Evolutionary conservation across 2,113 vertebrate genomes (phyloP).

Genomic region (Calidris pugnax): DNA sequence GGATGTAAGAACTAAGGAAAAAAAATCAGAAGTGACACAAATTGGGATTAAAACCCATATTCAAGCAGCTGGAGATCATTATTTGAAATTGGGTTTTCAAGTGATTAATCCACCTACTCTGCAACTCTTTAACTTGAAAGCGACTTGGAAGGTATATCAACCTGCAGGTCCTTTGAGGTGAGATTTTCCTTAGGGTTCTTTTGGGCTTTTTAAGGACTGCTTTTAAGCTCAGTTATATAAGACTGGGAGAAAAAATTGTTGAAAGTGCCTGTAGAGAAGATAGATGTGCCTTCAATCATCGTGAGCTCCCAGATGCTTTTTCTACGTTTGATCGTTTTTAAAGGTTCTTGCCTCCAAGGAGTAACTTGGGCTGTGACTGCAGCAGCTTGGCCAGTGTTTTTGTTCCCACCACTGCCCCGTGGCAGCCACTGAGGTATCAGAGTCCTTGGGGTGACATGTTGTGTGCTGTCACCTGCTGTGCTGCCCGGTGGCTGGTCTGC

Average conservation of each 20-base stretch:
- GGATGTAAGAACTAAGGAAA: not conserved
- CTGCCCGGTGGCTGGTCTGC: not conserved
- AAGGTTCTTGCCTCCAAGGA: not conserved
- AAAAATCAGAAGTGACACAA: not conserved
- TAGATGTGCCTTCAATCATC: not conserved
- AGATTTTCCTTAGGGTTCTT: not conserved
- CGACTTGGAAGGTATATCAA: not conserved
- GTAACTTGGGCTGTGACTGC: not conserved
- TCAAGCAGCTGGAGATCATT: not conserved
- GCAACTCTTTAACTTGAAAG: not conserved
- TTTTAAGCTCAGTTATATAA: not conserved
- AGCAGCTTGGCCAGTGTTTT: not conserved
- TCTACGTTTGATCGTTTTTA: rapidly evolving
- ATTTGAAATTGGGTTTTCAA: not conserved
- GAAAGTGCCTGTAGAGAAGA: not conserved
- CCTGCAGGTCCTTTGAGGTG: not conserved
- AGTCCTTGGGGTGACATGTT: rapidly evolving
- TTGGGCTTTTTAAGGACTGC: not conserved
- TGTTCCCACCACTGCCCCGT: rapidly evolving
- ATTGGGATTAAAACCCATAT: not conserved
- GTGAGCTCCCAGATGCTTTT: not conserved
- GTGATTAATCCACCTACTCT: not conserved
- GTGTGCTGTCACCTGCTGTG: not conserved
- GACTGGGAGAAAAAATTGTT: not conserved
- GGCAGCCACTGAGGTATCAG: not conserved